A percentile compares a stretch with the other conserved stretches of the same genome.
Conservation (phyloP, 1,140 invertebrate genomes). For the Coptotermes formosanus region DNA sequence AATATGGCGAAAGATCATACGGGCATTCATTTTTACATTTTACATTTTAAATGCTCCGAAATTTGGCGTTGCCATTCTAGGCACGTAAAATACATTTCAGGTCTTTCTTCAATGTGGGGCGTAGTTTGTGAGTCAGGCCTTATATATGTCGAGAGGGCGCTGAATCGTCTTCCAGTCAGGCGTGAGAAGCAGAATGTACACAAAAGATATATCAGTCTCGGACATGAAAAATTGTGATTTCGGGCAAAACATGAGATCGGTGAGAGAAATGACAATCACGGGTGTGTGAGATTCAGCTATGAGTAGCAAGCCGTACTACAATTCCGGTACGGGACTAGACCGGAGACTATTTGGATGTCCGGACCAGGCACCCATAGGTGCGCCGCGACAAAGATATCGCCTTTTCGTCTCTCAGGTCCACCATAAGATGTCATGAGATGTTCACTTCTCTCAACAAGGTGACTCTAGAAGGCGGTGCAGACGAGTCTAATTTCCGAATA, state of each 20-base stretch:
- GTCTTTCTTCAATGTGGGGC: too few relatives aligned
- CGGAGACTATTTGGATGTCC: background rate
- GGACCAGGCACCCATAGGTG: background rate
- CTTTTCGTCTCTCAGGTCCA: too few relatives aligned
- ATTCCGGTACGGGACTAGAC: too few relatives aligned
- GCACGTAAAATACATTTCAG: too few relatives aligned
- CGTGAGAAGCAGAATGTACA: background rate
- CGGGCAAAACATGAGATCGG: background rate
- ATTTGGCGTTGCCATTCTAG: too few relatives aligned
- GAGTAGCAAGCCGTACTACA: background rate
- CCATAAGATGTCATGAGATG: background rate
- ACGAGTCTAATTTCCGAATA: too few relatives aligned
- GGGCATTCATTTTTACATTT: too few relatives aligned
- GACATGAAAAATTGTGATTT: background rate
- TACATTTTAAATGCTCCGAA: too few relatives aligned
- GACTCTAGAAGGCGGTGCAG: background rate
- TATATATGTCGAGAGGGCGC: background rate
- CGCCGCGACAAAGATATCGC: too few relatives aligned
- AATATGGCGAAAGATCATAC: too few relatives aligned
- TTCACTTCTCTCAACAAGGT: background rate
- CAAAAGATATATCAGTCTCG: background rate
- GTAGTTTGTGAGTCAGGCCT: background rate
- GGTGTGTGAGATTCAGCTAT: background rate
- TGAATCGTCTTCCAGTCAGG: background rate
- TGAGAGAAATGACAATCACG: background rate